Evolutionary conservation across 35 echinoderm and acorn worm genomes (phyloP).

Genomic region (Heliocidaris tuberculata): DNA sequence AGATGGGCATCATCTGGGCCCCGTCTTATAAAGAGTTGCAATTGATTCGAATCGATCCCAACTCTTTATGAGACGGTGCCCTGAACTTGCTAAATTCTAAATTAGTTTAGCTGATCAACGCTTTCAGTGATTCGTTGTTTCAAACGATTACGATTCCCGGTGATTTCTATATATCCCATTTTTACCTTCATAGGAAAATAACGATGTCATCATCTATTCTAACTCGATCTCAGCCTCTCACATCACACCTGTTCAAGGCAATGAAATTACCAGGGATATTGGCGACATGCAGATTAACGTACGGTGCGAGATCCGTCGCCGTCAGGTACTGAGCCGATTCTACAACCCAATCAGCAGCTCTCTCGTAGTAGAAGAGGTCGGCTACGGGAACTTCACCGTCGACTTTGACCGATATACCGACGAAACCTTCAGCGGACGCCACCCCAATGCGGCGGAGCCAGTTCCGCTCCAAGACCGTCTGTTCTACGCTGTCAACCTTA

Average conservation of each 20-base stretch:
- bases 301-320: neutral
- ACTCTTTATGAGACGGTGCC: too few relatives aligned
- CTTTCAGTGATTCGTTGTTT: too few relatives aligned
- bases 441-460: neutral
- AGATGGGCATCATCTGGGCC: too few relatives aligned
- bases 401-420: neutral
- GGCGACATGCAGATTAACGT: neutral
- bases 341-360: conserved; percentile 18
- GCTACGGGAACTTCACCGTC: conserved; percentile 13
- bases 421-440: neutral
- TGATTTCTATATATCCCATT: too few relatives aligned
- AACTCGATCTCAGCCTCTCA: too few relatives aligned
- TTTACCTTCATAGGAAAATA: too few relatives aligned
- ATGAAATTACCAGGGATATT: neutral
- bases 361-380: neutral
- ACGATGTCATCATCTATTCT: too few relatives aligned
- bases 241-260: neutral
- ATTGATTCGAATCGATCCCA: too few relatives aligned
- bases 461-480: neutral
- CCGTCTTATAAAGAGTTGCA: too few relatives aligned
- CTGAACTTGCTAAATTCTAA: too few relatives aligned
- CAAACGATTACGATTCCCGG: too few relatives aligned
- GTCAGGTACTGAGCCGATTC: neutral
- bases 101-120: too few relatives aligned
- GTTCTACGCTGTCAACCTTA: neutral